Conservation (phyloP, 1,140 invertebrate genomes). For the Plodia interpunctella region DNA sequence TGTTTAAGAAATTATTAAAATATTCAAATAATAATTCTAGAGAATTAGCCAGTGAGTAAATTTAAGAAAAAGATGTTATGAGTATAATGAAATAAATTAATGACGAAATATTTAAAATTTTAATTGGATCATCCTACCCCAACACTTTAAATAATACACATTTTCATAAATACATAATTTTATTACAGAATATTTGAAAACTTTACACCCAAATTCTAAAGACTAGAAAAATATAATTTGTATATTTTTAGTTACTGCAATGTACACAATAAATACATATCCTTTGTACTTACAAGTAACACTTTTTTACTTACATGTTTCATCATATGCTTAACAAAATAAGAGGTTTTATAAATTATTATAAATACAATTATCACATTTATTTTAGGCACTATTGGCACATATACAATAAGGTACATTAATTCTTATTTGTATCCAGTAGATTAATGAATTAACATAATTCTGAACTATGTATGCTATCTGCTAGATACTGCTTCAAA, state of each 20-base stretch:
- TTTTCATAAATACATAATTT: conserved; percentile 1
- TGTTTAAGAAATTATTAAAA: conserved; percentile 64
- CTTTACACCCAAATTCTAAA: conserved; percentile 12
- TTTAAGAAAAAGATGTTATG: conserved; percentile 70
- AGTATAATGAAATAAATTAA: conserved; percentile 73
- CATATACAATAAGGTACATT: conserved; percentile 1
- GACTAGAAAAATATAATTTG: conserved; percentile 32
- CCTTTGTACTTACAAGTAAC: too few species aligned
- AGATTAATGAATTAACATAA: conserved; percentile 8
- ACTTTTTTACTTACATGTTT: too few species aligned
- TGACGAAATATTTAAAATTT: conserved; percentile 24
- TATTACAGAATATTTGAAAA: neutral
- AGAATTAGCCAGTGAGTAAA: conserved; percentile 68
- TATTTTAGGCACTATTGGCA: neutral
- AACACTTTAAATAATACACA: neutral
- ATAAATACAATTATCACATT: conserved; percentile 1
- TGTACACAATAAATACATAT: neutral
- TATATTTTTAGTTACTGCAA: conserved; percentile 9
- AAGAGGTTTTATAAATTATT: too few species aligned
- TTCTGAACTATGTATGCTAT: conserved; percentile 37
- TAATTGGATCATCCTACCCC: conserved; percentile 21
- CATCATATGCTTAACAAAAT: too few species aligned
- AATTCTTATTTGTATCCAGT: neutral
- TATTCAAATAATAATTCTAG: conserved; percentile 73
- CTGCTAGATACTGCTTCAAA: conserved; percentile 44